phyloP scores from a whole-genome alignment of 2,888 invertebrate genomes.

The Leptinotarsa juncta region DNA sequence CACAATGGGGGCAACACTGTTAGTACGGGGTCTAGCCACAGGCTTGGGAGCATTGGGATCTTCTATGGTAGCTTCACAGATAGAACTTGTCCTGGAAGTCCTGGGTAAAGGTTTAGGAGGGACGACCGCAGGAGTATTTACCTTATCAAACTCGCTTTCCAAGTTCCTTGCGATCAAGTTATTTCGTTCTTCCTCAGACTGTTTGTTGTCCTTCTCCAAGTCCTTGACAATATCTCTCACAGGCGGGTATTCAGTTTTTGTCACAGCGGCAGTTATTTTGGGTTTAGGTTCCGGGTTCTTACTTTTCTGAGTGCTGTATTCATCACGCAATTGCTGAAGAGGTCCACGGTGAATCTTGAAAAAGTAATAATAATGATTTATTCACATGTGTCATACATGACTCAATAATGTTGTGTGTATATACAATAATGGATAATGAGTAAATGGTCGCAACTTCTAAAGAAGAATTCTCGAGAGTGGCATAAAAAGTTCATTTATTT shows the following conservation, averaged over 20 bases:
- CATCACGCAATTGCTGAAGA: constrained; percentile 67
- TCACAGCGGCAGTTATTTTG: constrained; percentile 65
- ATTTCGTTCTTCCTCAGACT: constrained; percentile 36
- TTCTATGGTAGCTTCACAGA: constrained; percentile 74
- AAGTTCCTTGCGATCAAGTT: constrained; percentile 32
- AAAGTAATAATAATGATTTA: constrained; percentile 32
- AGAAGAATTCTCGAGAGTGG: too few species aligned
- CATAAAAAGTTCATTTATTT: too few species aligned
- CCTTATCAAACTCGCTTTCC: constrained; percentile 45
- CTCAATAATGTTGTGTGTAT: too few species aligned
- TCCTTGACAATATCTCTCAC: constrained; percentile 74
- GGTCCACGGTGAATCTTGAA: constrained; percentile 72
- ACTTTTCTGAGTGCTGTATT: constrained; percentile 63
- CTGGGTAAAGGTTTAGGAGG: constrained; percentile 86
- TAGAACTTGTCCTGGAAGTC: constrained; percentile 77
- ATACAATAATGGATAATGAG: too few species aligned
- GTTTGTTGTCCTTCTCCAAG: constrained; percentile 68
- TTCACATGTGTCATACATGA: too few species aligned
- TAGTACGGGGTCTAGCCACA: constrained; percentile 78
- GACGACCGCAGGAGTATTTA: constrained; percentile 53
- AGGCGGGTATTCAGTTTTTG: constrained; percentile 66
- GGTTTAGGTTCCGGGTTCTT: constrained; percentile 47
- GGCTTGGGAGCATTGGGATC: constrained; percentile 73
- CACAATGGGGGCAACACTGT: constrained; percentile 68
- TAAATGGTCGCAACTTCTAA: too few species aligned